Percentiles rank a stretch among this genome's conserved stretches.
Evolutionary conservation across 2,888 invertebrate species (phyloP).

Genomic region (Parnassius apollo): DNA sequence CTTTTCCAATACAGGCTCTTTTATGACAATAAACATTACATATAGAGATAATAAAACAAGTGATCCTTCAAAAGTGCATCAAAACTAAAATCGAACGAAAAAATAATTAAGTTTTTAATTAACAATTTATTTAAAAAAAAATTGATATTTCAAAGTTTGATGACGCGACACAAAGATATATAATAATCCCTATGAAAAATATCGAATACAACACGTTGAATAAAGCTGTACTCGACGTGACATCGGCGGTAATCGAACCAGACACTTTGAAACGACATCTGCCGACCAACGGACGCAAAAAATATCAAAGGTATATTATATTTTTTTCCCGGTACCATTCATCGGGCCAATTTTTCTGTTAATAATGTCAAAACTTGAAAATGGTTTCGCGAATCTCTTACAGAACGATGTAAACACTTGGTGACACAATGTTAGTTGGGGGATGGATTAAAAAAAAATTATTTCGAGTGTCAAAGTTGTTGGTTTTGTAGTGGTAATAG

Average conservation of each 20-base stretch:
- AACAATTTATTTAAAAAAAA: neutral
- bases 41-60: neutral
- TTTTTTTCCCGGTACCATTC: slow-evolving; percentile 45
- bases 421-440: slow-evolving; percentile 47
- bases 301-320: slow-evolving; percentile 58
- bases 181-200: slow-evolving; percentile 48
- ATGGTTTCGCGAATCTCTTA: slow-evolving; percentile 50
- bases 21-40: neutral
- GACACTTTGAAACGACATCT: slow-evolving; percentile 65
- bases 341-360: slow-evolving; percentile 69
- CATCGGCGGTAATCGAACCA: slow-evolving; percentile 66
- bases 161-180: slow-evolving; percentile 18
- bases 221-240: slow-evolving; percentile 69
- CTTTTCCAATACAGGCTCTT: too few relatives aligned
- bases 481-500: slow-evolving; percentile 41
- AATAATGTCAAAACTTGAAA: slow-evolving; percentile 70
- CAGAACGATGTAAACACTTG: slow-evolving; percentile 63
- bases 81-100: slow-evolving; percentile 15
- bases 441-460: slow-evolving; percentile 38
- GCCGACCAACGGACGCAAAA: slow-evolving; percentile 58
- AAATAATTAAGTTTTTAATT: slow-evolving; percentile 1
- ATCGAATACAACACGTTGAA: slow-evolving; percentile 62
- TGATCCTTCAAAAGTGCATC: too few relatives aligned
- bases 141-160: neutral
- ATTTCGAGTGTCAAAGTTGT: slow-evolving; percentile 44